A percentile compares a stretch with the other conserved stretches of the same genome.
These are phyloP conservation scores for Mythimna ferrago DNA, from an alignment of 2,888 invertebrate species.

Conservation along the genomic window DNA sequence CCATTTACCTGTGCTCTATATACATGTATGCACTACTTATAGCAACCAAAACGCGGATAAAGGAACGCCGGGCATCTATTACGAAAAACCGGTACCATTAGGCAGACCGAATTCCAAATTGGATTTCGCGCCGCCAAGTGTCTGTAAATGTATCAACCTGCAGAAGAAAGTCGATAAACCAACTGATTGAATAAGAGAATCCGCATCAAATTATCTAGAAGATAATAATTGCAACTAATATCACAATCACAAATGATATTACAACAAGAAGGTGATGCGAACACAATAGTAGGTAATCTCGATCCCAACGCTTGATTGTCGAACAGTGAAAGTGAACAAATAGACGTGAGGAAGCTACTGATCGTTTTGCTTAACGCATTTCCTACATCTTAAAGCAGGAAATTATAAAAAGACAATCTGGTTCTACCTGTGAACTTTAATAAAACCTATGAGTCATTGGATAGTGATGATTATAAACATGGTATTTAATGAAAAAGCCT, in stretches of 20 bases:
- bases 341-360: conserved; percentile 78
- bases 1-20: background rate
- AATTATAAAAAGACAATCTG: conserved; percentile 44
- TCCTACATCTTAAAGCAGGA: conserved; percentile 54
- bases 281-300: conserved; percentile 70
- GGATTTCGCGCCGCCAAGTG: background rate
- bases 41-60: conserved; percentile 8
- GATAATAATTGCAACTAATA: conserved; percentile 16
- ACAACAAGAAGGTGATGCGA: conserved; percentile 64
- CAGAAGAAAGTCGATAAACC: background rate
- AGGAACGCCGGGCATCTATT: conserved; percentile 14
- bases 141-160: background rate
- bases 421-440: conserved; percentile 44
- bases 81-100: conserved; percentile 30
- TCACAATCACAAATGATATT: conserved; percentile 41
- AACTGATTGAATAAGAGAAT: conserved; percentile 5
- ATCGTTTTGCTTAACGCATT: conserved; percentile 66
- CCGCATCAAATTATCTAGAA: background rate
- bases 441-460: conserved; percentile 36
- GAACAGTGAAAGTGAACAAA: conserved; percentile 79
- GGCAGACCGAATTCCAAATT: conserved; percentile 8
- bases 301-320: conserved; percentile 69
- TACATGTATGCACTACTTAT: background rate
- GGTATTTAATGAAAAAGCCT: conserved; percentile 11
- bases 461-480: conserved; percentile 25